Evolutionary conservation across 2,797 vertebrate genomes (phyloP).

Genomic region (Crypturellus tataupa): DNA sequence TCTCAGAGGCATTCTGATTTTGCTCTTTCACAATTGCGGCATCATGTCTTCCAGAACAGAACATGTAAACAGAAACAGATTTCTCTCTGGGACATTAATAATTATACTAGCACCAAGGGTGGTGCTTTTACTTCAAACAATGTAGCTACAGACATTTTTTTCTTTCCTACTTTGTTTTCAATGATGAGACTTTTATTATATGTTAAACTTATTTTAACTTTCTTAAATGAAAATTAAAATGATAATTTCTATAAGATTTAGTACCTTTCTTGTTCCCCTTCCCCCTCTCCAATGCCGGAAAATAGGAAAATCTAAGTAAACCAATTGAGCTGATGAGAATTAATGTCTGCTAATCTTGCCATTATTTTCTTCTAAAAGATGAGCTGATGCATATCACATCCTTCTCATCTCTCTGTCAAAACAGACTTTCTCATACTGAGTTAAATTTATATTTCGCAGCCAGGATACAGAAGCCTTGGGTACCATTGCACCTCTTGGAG

Average conservation of each 20-base stretch:
- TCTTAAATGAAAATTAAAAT: not conserved
- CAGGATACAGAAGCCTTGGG: not conserved
- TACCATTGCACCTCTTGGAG: not conserved
- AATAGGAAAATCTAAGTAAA: not conserved
- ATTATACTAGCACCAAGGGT: not conserved
- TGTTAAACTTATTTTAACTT: not conserved
- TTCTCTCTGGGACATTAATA: constrained; percentile 14
- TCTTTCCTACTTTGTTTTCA: not conserved
- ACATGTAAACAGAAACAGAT: not conserved
- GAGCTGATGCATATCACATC: fast-evolving
- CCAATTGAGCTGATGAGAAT: not conserved
- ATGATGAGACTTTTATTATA: not conserved
- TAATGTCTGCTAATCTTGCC: not conserved
- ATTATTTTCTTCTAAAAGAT: not conserved
- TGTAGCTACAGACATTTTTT: not conserved
- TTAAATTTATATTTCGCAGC: not conserved
- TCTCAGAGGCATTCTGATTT: not conserved
- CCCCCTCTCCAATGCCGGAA: not conserved
- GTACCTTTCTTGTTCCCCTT: not conserved
- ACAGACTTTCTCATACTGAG: not conserved
- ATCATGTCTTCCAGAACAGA: not conserved
- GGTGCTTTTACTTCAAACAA: not conserved
- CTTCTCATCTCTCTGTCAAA: too few species aligned
- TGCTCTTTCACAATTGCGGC: not conserved
- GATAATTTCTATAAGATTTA: not conserved